Conservation (phyloP, 2,888 invertebrate species). For the Alitta virens region DNA sequence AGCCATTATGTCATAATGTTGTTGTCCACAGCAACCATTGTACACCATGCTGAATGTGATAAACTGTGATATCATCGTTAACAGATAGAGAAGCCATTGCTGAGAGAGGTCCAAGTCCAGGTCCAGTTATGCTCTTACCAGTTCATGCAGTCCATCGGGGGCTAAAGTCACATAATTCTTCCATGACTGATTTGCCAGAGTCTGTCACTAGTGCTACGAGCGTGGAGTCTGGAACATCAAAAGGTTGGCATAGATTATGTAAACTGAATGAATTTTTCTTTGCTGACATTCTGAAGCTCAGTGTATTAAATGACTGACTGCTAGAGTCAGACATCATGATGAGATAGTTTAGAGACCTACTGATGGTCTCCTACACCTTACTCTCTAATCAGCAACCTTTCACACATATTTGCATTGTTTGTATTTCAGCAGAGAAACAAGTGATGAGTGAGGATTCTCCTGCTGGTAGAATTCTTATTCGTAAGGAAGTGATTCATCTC, state of each 20-base stretch:
- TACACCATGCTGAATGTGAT: background rate
- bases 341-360: too few relatives aligned
- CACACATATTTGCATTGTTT: too few relatives aligned
- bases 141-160: background rate
- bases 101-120: background rate
- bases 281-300: too few relatives aligned
- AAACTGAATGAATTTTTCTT: too few relatives aligned
- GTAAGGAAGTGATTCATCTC: conserved; percentile 69
- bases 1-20: background rate
- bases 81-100: background rate
- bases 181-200: conserved; percentile 34
- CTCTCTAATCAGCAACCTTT: too few relatives aligned
- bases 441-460: conserved; percentile 20
- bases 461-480: conserved; percentile 49
- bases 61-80: background rate
- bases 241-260: too few relatives aligned
- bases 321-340: too few relatives aligned
- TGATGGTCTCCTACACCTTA: too few relatives aligned
- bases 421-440: conserved; percentile 2
- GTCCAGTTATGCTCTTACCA: background rate
- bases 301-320: too few relatives aligned
- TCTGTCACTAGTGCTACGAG: conserved; percentile 41
- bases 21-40: background rate
- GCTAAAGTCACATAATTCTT: background rate
- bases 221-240: conserved; percentile 21